Percentiles rank a stretch among this genome's conserved stretches.
Conservation (phyloP, 1,140 invertebrate genomes). For the Coenobita brevimanus region DNA sequence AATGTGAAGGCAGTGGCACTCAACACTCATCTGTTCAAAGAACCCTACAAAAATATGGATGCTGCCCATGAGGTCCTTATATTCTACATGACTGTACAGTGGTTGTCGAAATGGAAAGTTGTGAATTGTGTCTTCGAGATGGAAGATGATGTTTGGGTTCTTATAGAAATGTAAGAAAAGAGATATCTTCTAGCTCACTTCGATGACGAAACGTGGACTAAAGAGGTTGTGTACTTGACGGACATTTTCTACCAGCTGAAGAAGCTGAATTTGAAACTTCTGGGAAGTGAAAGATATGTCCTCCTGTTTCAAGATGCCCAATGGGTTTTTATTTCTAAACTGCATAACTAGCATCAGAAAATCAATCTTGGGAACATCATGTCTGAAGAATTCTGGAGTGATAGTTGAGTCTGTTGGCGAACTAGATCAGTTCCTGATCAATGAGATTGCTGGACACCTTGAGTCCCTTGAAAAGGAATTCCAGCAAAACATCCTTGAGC, state of each 20-base stretch:
- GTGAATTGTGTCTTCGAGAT: slow-evolving; percentile 59
- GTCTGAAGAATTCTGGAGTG: slow-evolving; percentile 59
- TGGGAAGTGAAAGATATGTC: slow-evolving; percentile 47
- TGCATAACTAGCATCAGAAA: slow-evolving; percentile 41
- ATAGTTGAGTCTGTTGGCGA: slow-evolving; percentile 44
- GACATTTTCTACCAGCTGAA: too few relatives aligned
- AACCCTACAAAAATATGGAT: slow-evolving; percentile 67
- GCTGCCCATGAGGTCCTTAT: slow-evolving; percentile 62
- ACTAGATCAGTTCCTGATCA: slow-evolving; percentile 49
- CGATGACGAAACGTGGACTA: too few relatives aligned
- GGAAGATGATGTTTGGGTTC: slow-evolving; percentile 52
- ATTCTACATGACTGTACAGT: slow-evolving; percentile 64
- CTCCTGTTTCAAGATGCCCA: slow-evolving; percentile 51
- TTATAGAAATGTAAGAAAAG: slow-evolving; percentile 49
- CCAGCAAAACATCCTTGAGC: slow-evolving; percentile 54
- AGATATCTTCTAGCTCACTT: slow-evolving; percentile 23
- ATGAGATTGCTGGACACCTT: slow-evolving; percentile 46
- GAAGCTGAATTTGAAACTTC: slow-evolving; percentile 58
- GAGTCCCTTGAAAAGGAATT: too few relatives aligned
- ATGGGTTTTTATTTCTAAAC: slow-evolving; percentile 47
- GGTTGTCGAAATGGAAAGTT: slow-evolving; percentile 63
- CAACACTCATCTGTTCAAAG: slow-evolving; percentile 62
- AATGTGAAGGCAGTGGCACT: slow-evolving; percentile 59
- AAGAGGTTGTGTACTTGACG: too few relatives aligned
- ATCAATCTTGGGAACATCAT: slow-evolving; percentile 58